Conservation (phyloP, 2,797 vertebrate genomes). For the Pelobates cultripes region DNA sequence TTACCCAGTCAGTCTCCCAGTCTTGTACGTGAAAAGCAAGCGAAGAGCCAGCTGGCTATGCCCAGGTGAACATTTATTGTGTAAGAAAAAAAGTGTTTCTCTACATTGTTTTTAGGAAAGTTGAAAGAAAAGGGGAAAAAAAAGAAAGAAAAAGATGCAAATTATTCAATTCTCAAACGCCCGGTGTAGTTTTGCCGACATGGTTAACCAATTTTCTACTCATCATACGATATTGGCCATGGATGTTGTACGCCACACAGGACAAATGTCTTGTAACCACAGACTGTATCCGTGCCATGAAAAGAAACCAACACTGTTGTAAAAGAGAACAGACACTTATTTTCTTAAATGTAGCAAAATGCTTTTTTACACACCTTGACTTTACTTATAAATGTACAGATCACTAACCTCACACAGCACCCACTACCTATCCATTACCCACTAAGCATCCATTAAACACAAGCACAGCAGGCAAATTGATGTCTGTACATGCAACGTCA, state of each 20-base stretch:
- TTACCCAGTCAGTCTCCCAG: slow-evolving; percentile 64
- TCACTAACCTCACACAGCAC: too few relatives aligned
- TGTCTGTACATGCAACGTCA: too few relatives aligned
- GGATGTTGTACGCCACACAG: not conserved
- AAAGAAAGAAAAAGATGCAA: not conserved
- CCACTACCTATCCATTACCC: too few relatives aligned
- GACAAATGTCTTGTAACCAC: slow-evolving; percentile 8
- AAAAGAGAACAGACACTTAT: too few relatives aligned
- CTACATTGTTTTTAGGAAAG: slow-evolving; percentile 26
- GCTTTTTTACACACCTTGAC: too few relatives aligned
- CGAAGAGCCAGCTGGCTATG: slow-evolving; percentile 63
- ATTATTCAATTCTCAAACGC: slow-evolving; percentile 7
- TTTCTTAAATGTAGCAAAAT: too few relatives aligned
- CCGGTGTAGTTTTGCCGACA: not conserved
- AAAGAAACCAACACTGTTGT: not conserved
- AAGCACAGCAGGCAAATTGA: too few relatives aligned
- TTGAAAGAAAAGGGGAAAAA: slow-evolving; percentile 22
- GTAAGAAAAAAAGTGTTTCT: slow-evolving; percentile 46
- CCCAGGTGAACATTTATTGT: slow-evolving; percentile 60
- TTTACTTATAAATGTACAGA: too few relatives aligned
- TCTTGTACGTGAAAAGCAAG: slow-evolving; percentile 64
- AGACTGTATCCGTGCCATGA: not conserved
- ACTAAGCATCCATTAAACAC: too few relatives aligned
- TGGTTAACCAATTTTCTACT: slow-evolving; percentile 29
- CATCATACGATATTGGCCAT: not conserved